These are phyloP conservation scores for Dicrurus megarhynchus DNA, from an alignment of 2,113 vertebrate species.

Conservation along the genomic window DNA sequence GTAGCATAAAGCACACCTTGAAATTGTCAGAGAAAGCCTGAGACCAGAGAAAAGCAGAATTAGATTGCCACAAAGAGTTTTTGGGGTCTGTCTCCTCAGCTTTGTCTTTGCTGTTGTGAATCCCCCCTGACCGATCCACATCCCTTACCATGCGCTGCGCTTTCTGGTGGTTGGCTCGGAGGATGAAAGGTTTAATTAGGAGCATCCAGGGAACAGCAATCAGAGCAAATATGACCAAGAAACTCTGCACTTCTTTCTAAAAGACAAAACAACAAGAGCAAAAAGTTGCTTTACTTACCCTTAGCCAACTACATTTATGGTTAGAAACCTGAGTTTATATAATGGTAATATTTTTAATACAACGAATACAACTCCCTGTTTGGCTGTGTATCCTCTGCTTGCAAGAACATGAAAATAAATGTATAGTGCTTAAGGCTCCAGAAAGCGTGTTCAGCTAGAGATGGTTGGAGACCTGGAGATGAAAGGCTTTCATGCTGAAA, in stretches of 20 bases:
- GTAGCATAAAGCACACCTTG: background rate
- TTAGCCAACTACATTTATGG: background rate
- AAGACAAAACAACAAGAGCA: background rate
- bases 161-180: conserved; percentile 72
- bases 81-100: background rate
- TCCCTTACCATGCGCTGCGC: conserved; percentile 61
- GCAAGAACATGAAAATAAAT: background rate
- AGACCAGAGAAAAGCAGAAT: background rate
- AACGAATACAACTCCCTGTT: background rate
- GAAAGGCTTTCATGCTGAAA: background rate
- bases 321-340: background rate
- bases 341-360: background rate
- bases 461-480: background rate
- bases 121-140: background rate
- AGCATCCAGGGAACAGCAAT: conserved; percentile 84
- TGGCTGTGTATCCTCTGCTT: background rate
- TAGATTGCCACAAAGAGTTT: background rate
- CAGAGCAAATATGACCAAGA: conserved; percentile 79
- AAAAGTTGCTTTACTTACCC: background rate
- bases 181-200: conserved; percentile 80
- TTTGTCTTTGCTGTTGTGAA: background rate
- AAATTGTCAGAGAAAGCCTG: background rate
- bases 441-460: background rate
- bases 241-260: conserved; percentile 79
- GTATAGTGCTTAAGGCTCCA: background rate